phyloP scores from a whole-genome alignment of 92 coral and sea anemone species.

The Anthopleura xanthogrammica region DNA sequence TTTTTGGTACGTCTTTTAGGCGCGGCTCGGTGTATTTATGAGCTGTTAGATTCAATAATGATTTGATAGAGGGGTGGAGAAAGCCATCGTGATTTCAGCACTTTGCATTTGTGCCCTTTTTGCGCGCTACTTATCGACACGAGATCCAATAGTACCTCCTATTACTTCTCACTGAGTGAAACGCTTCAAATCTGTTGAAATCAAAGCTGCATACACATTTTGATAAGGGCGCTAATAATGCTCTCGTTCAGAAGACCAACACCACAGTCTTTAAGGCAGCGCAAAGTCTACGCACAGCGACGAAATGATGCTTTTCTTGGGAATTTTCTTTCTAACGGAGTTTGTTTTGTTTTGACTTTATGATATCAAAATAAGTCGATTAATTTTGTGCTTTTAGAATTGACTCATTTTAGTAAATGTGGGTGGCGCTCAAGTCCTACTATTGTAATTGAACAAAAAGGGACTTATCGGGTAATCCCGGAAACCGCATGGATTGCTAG shows the following conservation, averaged over 20 bases:
- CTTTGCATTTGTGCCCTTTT: conserved; percentile 15
- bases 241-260: background rate
- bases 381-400: background rate
- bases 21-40: background rate
- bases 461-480: conserved; percentile 46
- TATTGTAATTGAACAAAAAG: conserved; percentile 33
- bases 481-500: conserved; percentile 32
- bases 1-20: conserved; percentile 3
- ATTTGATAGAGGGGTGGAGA: conserved; percentile 23
- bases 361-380: background rate
- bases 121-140: conserved; percentile 6
- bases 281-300: background rate
- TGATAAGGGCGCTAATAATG: conserved; percentile 16
- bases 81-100: conserved; percentile 33
- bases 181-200: conserved; percentile 32
- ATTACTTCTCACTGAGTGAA: conserved; percentile 34
- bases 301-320: background rate
- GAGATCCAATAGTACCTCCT: conserved; percentile 25
- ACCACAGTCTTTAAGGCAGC: background rate
- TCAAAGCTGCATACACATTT: conserved; percentile 20
- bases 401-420: conserved; percentile 17
- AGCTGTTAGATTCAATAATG: background rate
- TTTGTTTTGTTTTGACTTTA: background rate
- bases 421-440: conserved; percentile 28
- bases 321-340: background rate